These are phyloP conservation scores for Formica selysi DNA, from an alignment of 1,140 invertebrate genomes.

Conservation along the genomic window DNA sequence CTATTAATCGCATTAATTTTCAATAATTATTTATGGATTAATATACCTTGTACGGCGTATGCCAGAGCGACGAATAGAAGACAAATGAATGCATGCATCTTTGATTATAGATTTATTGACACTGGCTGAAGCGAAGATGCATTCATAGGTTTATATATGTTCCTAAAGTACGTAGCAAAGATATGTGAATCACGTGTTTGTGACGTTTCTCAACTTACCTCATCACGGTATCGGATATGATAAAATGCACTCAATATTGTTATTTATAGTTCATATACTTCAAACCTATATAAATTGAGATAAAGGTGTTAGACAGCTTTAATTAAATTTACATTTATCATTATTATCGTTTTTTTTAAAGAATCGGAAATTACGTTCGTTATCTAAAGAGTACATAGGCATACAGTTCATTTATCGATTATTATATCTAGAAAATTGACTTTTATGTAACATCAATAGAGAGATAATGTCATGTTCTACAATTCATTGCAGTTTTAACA, in stretches of 20 bases:
- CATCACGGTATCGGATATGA: not conserved
- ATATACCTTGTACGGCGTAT: not conserved
- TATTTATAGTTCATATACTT: not conserved
- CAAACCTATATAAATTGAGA: not conserved
- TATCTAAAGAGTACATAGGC: not conserved
- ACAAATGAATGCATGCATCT: not conserved
- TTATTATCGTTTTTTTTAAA: not conserved
- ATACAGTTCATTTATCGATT: not conserved
- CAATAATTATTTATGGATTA: slow-evolving; percentile 6
- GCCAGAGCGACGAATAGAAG: not conserved
- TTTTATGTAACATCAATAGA: slow-evolving; percentile 1
- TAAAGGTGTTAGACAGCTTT: not conserved
- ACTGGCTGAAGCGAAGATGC: not conserved
- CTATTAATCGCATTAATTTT: not conserved
- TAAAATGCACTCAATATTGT: not conserved
- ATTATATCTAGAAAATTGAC: not conserved
- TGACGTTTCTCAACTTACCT: not conserved
- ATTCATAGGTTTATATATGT: slow-evolving; percentile 32
- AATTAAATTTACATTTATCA: not conserved
- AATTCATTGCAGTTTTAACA: not conserved
- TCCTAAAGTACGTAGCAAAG: not conserved
- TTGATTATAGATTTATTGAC: not conserved
- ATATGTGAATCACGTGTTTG: not conserved
- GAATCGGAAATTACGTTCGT: not conserved
- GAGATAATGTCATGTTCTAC: not conserved